Evolutionary conservation across 1,140 invertebrate genomes (phyloP).

Genomic region (Bombus sylvicola): DNA sequence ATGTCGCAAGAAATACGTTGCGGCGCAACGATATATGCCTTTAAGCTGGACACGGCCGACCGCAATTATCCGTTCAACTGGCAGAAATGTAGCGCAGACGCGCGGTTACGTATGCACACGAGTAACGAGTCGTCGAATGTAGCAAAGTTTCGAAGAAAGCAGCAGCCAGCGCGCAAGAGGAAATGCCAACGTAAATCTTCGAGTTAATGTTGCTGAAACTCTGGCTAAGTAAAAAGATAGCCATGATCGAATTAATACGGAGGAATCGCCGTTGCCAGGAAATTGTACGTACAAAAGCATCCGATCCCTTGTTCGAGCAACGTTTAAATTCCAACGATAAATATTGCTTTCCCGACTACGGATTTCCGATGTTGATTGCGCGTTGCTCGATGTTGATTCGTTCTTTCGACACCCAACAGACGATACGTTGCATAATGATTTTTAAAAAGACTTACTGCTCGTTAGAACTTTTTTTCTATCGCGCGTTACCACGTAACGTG

Average conservation of each 20-base stretch:
- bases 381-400: too few relatives aligned
- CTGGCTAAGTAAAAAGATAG: not conserved
- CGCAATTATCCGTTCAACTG: conserved; percentile 23
- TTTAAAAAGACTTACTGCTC: too few relatives aligned
- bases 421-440: too few relatives aligned
- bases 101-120: not conserved
- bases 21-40: not conserved
- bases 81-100: not conserved
- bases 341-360: too few relatives aligned
- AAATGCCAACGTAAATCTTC: not conserved
- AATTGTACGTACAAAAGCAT: not conserved
- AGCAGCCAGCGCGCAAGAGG: not conserved
- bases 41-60: not conserved
- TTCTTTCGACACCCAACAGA: too few relatives aligned
- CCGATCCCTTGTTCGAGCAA: not conserved
- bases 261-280: not conserved
- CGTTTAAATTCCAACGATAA: too few relatives aligned
- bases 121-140: conserved; percentile 2
- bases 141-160: not conserved
- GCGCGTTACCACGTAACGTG: too few relatives aligned
- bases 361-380: too few relatives aligned
- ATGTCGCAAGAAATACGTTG: conserved; percentile 1
- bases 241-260: not conserved
- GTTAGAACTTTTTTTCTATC: too few relatives aligned
- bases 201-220: conserved; percentile 6